phyloP scores from a whole-genome alignment of 2,797 vertebrate genomes.

The Amblyopsis hoosieri region DNA sequence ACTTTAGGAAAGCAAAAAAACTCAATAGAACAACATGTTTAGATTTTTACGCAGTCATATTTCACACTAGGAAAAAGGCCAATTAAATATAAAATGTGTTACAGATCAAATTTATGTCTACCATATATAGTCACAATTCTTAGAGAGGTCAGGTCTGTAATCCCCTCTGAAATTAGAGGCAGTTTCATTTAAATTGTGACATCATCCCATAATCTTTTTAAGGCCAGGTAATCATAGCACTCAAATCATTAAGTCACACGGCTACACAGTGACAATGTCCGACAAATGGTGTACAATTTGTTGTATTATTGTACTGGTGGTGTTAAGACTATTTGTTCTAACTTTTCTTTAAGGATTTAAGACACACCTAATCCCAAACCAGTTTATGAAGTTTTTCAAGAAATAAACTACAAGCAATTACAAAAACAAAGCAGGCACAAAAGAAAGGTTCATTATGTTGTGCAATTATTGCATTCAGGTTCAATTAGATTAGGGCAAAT shows the following conservation, averaged over 20 bases:
- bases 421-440: background rate
- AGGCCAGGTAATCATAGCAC: background rate
- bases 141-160: no score
- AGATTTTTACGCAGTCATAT: background rate
- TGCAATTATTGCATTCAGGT: no score
- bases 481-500: background rate
- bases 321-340: no score
- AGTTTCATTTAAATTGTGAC: background rate
- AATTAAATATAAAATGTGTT: conserved; percentile 13
- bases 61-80: conserved; percentile 20
- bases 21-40: background rate
- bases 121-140: no score
- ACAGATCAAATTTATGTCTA: no score
- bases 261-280: background rate
- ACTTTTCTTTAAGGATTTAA: no score
- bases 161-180: no score
- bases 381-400: background rate
- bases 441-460: background rate
- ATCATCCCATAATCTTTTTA: background rate
- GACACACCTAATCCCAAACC: background rate
- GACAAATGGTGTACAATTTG: no score
- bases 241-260: background rate
- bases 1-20: background rate
- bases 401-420: background rate
- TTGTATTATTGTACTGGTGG: no score